Percentiles rank a stretch among this genome's conserved stretches.
Conservation (phyloP, 2,888 invertebrate species). For the Brenthis hecate region DNA sequence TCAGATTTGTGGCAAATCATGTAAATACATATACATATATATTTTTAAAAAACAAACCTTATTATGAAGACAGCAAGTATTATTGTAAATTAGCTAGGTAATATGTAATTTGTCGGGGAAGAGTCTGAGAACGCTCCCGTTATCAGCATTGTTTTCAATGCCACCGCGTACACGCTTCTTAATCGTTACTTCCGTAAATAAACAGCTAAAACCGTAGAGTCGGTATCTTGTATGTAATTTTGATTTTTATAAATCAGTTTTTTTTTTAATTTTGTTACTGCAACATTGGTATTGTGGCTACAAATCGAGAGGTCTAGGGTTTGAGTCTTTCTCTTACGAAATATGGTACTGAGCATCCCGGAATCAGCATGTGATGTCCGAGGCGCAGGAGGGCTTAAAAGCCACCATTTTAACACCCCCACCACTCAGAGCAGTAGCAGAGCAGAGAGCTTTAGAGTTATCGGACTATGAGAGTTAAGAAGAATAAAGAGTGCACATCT, state of each 20-base stretch:
- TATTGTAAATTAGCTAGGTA: constrained; percentile 29
- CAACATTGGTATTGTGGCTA: too few relatives aligned
- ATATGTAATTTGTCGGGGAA: constrained; percentile 44
- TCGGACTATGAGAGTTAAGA: too few relatives aligned
- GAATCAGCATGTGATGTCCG: too few relatives aligned
- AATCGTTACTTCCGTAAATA: constrained; percentile 71
- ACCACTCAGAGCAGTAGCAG: too few relatives aligned
- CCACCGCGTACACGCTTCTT: constrained; percentile 64
- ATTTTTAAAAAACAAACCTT: constrained; percentile 5
- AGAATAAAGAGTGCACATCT: not conserved
- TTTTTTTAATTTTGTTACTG: not conserved
- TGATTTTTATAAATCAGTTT: not conserved
- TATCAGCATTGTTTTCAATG: constrained; percentile 72
- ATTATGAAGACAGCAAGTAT: constrained; percentile 10
- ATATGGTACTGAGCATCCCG: too few relatives aligned
- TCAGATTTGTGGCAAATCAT: constrained; percentile 73
- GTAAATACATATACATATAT: constrained; percentile 50
- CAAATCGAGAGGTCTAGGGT: too few relatives aligned
- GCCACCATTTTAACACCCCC: too few relatives aligned
- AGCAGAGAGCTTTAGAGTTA: too few relatives aligned
- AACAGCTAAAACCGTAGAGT: constrained; percentile 53
- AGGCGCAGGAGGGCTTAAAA: too few relatives aligned
- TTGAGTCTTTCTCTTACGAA: too few relatives aligned
- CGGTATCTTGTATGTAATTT: not conserved
- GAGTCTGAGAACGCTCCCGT: constrained; percentile 72